Conservation (phyloP, 2,797 vertebrate species). For the Parambassis ranga region DNA sequence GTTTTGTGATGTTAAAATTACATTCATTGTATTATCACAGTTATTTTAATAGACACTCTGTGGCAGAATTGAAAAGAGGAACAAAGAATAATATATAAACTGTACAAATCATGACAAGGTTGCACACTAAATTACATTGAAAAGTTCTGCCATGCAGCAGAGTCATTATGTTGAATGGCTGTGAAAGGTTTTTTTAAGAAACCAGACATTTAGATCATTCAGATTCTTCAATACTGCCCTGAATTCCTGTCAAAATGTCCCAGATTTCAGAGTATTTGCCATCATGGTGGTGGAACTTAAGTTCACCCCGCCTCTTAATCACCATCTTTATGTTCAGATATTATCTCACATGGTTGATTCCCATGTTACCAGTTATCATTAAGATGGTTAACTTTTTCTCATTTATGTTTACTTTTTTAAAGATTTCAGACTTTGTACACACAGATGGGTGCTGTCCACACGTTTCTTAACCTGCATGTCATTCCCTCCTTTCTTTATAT, state of each 20-base stretch:
- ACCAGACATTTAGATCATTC: background rate
- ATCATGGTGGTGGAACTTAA: background rate
- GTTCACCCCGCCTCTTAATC: slow-evolving; percentile 1
- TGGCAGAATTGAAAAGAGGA: background rate
- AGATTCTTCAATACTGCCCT: background rate
- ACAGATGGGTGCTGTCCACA: background rate
- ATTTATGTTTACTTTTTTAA: background rate
- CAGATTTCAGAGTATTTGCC: slow-evolving; percentile 2
- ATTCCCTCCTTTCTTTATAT: background rate
- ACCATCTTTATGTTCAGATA: background rate
- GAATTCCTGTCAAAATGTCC: slow-evolving; percentile 6
- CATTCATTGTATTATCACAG: background rate
- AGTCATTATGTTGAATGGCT: background rate
- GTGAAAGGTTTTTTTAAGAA: background rate
- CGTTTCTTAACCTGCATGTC: background rate
- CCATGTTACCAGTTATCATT: background rate
- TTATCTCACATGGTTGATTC: background rate
- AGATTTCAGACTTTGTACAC: background rate
- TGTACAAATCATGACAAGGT: background rate
- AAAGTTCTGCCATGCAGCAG: background rate
- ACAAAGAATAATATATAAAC: too few relatives aligned
- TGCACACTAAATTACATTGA: background rate
- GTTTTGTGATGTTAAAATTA: too few relatives aligned
- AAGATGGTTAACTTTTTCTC: background rate
- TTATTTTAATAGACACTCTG: background rate